phyloP scores from a whole-genome alignment of 1,140 invertebrate species.

The Psilanteris sp. region DNA sequence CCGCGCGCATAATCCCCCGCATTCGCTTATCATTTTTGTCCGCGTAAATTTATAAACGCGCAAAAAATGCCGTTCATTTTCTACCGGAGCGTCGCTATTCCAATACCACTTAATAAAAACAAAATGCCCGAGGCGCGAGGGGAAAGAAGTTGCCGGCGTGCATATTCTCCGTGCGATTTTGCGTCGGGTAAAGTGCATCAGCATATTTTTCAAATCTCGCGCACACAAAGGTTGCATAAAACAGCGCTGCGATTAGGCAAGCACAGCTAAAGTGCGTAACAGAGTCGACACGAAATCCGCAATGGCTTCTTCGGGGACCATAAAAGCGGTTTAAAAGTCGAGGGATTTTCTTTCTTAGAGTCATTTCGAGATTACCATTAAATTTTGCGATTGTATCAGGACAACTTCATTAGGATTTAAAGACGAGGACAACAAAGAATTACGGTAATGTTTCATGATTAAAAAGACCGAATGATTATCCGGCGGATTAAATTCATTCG shows the following conservation, averaged over 20 bases:
- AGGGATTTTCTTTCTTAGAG: conserved; percentile 25
- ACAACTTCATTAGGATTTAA: not conserved
- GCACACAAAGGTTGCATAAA: conserved; percentile 39
- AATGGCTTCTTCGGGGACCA: conserved; percentile 44
- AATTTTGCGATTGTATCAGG: conserved; percentile 24
- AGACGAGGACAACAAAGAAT: no score
- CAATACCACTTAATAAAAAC: conserved; percentile 44
- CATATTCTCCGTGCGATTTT: conserved; percentile 30
- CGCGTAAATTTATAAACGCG: conserved; percentile 19
- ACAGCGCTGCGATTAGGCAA: conserved; percentile 39
- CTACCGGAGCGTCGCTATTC: conserved; percentile 13
- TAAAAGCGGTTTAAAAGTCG: conserved; percentile 40
- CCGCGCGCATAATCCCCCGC: not conserved
- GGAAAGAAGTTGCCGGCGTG: not conserved
- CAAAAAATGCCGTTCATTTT: conserved; percentile 34
- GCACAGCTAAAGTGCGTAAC: conserved; percentile 34
- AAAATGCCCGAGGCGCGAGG: conserved; percentile 6
- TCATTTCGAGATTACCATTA: conserved; percentile 26
- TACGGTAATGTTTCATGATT: no score
- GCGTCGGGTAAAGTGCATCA: conserved; percentile 44
- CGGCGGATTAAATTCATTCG: no score
- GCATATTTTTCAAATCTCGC: conserved; percentile 55
- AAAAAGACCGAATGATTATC: no score
- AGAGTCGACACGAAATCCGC: conserved; percentile 24
- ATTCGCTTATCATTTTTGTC: not conserved